phyloP scores from a whole-genome alignment of 2,113 vertebrate genomes.

The Sander vitreus region DNA sequence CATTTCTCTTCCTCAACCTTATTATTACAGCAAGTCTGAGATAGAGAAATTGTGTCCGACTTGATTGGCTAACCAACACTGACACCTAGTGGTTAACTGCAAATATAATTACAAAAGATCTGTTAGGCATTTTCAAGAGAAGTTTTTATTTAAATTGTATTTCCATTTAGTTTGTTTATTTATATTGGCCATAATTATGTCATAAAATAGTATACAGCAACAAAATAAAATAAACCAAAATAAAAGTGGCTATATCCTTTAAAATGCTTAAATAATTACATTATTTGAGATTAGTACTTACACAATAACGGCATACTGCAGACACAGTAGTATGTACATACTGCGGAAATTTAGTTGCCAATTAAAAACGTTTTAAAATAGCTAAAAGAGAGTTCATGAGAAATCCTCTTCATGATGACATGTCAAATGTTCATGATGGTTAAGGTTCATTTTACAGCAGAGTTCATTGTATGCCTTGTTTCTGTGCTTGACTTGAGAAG shows the following conservation, averaged over 20 bases:
- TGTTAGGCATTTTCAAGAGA: neutral
- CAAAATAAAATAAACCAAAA: neutral
- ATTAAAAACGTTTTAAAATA: conserved; percentile 5
- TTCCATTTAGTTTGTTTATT: neutral
- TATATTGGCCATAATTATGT: neutral
- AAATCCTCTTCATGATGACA: neutral
- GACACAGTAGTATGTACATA: neutral
- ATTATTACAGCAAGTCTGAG: neutral
- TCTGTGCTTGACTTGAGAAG: conserved; percentile 20
- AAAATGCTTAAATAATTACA: conserved; percentile 13
- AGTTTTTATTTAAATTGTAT: conserved; percentile 6
- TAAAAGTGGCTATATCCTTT: neutral
- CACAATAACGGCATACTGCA: neutral
- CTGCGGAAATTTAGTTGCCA: neutral
- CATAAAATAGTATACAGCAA: neutral
- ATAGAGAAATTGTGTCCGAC: neutral
- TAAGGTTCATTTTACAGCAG: neutral
- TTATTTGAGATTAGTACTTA: neutral
- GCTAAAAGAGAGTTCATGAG: neutral
- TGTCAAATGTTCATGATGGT: neutral
- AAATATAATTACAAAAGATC: neutral
- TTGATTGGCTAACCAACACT: conserved; percentile 46
- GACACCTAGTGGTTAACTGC: conserved; percentile 68
- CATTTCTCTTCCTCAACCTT: neutral
- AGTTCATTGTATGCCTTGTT: conserved; percentile 8